Evolutionary conservation across 2,797 vertebrate species (phyloP).

Genomic region (Chiropotes sagulatus): DNA sequence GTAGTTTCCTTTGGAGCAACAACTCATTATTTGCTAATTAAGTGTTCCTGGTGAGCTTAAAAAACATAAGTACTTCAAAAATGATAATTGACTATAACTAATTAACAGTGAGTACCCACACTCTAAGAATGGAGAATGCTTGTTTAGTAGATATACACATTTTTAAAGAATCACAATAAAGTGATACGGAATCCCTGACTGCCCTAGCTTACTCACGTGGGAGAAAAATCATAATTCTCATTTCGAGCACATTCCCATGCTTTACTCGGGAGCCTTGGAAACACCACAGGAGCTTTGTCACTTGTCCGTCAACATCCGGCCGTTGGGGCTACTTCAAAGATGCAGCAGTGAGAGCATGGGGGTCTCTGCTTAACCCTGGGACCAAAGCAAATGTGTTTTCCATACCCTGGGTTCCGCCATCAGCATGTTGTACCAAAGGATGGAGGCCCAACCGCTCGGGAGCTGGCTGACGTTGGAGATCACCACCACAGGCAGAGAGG

Average conservation of each 20-base stretch:
- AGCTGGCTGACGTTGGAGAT: slow-evolving; percentile 99
- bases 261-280: not conserved
- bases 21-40: not conserved
- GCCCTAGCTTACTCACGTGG: not conserved
- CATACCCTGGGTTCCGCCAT: slow-evolving; percentile 92
- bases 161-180: not conserved
- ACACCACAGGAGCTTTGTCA: not conserved
- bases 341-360: accelerated
- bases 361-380: not conserved
- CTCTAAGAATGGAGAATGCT: not conserved
- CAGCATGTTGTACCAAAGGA: slow-evolving; percentile 99
- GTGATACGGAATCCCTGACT: not conserved
- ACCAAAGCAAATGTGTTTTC: not conserved
- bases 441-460: slow-evolving; percentile 97
- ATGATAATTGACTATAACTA: not conserved
- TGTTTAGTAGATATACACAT: not conserved
- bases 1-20: not conserved
- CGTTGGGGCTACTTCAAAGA: not conserved
- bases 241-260: not conserved
- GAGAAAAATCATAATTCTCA: not conserved
- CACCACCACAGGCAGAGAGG: slow-evolving; percentile 94
- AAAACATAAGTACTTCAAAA: not conserved
- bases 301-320: not conserved
- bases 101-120: not conserved
- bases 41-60: not conserved